These are phyloP conservation scores for Anguilla marmorata DNA, from an alignment of 2,797 vertebrate species.

Conservation along the genomic window DNA sequence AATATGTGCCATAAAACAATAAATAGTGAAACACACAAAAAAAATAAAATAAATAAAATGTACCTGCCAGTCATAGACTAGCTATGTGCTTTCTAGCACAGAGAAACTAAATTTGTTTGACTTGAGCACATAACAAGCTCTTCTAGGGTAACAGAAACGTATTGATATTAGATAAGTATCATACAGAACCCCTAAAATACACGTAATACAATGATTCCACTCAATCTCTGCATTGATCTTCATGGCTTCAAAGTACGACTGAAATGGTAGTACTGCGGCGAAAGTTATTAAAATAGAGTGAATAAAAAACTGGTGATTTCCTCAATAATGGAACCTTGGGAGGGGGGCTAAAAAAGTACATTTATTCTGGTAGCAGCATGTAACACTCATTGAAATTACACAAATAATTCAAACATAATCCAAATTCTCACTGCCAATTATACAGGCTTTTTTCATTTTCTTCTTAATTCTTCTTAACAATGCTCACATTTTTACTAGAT, in stretches of 20 bases:
- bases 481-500: not conserved
- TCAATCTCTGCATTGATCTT: constrained; percentile 13
- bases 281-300: not conserved
- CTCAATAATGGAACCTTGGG: not conserved
- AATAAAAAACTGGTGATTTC: not conserved
- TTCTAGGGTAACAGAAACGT: not conserved
- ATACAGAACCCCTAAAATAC: constrained; percentile 1
- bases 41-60: not conserved
- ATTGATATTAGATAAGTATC: constrained; percentile 13
- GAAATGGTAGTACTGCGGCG: not conserved
- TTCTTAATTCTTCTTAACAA: not conserved
- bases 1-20: not conserved
- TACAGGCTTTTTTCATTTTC: constrained; percentile 15
- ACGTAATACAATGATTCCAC: constrained; percentile 1
- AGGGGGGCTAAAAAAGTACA: not conserved
- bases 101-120: constrained; percentile 18
- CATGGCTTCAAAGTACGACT: not conserved
- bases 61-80: not conserved
- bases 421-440: constrained; percentile 25
- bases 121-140: not conserved
- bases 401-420: constrained; percentile 12
- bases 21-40: not conserved
- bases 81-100: not conserved
- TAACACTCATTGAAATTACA: not conserved
- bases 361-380: not conserved